Evolutionary conservation across 2,797 vertebrate species (phyloP), one percentile per base, ranked within the genome.

Genomic region (Acrossocheilus fasciatus): DNA sequence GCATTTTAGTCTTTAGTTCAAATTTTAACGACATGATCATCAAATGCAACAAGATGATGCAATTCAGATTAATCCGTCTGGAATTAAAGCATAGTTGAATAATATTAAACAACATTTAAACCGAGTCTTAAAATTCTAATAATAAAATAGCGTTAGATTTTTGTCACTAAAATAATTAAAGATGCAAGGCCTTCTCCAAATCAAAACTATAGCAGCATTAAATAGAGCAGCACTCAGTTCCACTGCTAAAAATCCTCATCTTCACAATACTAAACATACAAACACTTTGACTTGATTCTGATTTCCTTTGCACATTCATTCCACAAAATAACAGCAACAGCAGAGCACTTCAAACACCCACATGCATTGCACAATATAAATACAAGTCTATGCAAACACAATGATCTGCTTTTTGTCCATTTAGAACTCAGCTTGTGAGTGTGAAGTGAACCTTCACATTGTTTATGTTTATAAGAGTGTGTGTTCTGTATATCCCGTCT

Each of bases 401-500:
- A 50, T 34, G 6, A 43, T 85, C 2, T 74, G 78, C 23, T 54
- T 62, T 81, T 64, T 34, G 70, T 81, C 69, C 85, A 86, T 81
- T 70, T 70, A 75, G 47, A 86, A 73, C 66, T 88, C 52, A 62
- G 69, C 69, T 73, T 50, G 36, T 57, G 64, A 73, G 47, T 62
- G 88, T 75, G 64, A 68, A 39, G 69, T 57, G 64, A 68, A 36
- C 64, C 79, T 23, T 75, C 62, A 43, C 59, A 84, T 77, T 80
- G 85, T 87, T 77, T 87, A 39, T 81, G 74, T 81, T 91, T 91
- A 85, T 77, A 90, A 88, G 87, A 92, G 90, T 90, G 87, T 93
- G 91, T 94, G 90, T 93, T 90, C 91, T 93, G 89, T 92, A 92
- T 91, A 92, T 94, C 91, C 92, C 77, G 76, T 87, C 86, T 59